Evolutionary conservation across 2,797 vertebrate genomes (phyloP).

Genomic region (Distichodus sexfasciatus): DNA sequence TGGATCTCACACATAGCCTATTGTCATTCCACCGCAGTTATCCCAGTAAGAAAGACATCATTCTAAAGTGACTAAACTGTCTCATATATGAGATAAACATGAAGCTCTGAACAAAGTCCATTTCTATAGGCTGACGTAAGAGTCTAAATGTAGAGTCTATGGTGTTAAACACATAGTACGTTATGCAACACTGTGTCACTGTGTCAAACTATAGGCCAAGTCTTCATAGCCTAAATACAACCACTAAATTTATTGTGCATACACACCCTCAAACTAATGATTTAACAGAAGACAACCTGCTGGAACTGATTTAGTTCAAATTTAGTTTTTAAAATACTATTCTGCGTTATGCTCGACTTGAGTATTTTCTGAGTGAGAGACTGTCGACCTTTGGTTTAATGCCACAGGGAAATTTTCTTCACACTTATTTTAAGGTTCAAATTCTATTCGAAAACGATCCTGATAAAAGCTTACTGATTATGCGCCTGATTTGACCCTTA

Average conservation of each 20-base stretch:
- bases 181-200: slow-evolving; percentile 27
- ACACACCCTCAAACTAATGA: too few species aligned
- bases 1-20: neutral
- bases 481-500: too few species aligned
- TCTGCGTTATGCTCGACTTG: neutral
- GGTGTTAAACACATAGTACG: neutral
- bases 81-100: too few species aligned
- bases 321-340: neutral
- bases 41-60: neutral
- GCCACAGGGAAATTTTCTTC: neutral
- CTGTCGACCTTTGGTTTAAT: neutral
- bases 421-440: neutral
- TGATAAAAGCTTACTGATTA: neutral
- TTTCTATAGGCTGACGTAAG: slow-evolving; percentile 1
- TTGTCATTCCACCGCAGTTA: neutral
- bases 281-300: slow-evolving; percentile 21
- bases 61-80: neutral
- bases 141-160: slow-evolving; percentile 4
- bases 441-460: neutral
- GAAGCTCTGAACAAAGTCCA: slow-evolving; percentile 42
- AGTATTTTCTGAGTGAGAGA: neutral
- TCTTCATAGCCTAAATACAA: slow-evolving; percentile 3
- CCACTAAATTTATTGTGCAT: neutral
- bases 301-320: neutral
- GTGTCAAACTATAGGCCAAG: neutral